Evolutionary conservation across 23 tunicate genomes (phyloP).

Genomic region (Clavelina lepadiformis): DNA sequence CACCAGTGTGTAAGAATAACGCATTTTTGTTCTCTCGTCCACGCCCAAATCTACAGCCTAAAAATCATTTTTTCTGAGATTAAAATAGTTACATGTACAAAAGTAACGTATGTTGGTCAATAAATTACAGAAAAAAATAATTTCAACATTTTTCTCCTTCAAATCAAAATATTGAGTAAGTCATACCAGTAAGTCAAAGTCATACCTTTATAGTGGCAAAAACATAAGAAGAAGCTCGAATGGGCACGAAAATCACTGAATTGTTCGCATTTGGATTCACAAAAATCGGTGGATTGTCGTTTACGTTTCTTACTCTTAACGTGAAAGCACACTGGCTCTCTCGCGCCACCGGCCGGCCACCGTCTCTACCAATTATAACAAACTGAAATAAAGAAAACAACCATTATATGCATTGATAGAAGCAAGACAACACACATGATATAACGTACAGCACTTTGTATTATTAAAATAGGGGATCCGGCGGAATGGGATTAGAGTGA

Average conservation of each 20-base stretch:
- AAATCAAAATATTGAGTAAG: neutral
- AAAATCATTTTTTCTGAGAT: neutral
- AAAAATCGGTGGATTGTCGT: constrained; percentile 67
- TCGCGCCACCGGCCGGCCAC: constrained; percentile 48
- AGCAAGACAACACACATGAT: too few species aligned
- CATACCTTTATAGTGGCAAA: constrained; percentile 30
- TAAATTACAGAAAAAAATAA: too few species aligned
- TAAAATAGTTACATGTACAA: neutral
- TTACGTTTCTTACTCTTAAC: constrained; percentile 57
- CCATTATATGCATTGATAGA: too few species aligned
- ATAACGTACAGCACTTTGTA: too few species aligned
- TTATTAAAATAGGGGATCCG: neutral
- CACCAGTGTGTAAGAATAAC: constrained; percentile 18
- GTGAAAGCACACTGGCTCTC: constrained; percentile 28
- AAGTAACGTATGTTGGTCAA: neutral
- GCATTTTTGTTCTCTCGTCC: constrained; percentile 9
- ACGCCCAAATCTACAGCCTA: constrained; percentile 43
- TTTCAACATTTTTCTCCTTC: too few species aligned
- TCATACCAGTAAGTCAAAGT: neutral
- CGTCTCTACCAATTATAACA: constrained; percentile 46
- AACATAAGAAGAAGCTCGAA: neutral
- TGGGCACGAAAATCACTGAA: constrained; percentile 41
- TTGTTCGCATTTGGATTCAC: constrained; percentile 33
- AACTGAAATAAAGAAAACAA: constrained; percentile 19
- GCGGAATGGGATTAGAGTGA: neutral